These are phyloP conservation scores for Bombus sylvicola DNA, from an alignment of 1,140 invertebrate genomes.

Conservation along the genomic window DNA sequence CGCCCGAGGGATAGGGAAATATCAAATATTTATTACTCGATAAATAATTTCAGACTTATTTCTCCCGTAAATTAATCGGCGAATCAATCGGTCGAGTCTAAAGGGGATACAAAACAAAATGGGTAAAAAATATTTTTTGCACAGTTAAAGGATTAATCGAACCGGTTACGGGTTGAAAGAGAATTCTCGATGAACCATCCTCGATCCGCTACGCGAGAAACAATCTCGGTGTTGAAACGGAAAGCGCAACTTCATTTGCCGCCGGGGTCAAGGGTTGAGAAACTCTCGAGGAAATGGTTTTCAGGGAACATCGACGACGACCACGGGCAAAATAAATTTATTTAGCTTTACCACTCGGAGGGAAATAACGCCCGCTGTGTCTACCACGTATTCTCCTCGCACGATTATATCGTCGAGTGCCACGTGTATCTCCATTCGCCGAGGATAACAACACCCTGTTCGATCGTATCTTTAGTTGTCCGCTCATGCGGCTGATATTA, in stretches of 20 bases:
- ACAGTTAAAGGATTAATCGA: background rate
- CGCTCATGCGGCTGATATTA: background rate
- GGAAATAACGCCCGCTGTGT: background rate
- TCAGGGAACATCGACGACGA: background rate
- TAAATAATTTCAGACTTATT: too few relatives aligned
- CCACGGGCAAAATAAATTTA: slow-evolving; percentile 2
- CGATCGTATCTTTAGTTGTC: background rate
- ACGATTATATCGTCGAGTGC: background rate
- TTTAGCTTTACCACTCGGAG: background rate
- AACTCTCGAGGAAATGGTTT: background rate
- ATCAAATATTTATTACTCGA: too few relatives aligned
- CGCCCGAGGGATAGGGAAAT: too few relatives aligned
- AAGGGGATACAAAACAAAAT: too few relatives aligned
- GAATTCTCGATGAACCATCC: background rate
- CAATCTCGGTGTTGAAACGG: slow-evolving; percentile 9
- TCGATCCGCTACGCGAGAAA: background rate
- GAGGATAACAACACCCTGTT: background rate
- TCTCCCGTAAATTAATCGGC: too few relatives aligned
- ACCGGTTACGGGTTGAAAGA: background rate
- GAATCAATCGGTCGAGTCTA: too few relatives aligned
- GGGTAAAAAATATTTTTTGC: too few relatives aligned
- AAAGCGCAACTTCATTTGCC: background rate
- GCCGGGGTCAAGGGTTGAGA: background rate
- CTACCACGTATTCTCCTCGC: background rate
- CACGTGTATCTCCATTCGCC: background rate